phyloP scores from a whole-genome alignment of 2,888 invertebrate genomes.

The Oxyteleia sp. region DNA sequence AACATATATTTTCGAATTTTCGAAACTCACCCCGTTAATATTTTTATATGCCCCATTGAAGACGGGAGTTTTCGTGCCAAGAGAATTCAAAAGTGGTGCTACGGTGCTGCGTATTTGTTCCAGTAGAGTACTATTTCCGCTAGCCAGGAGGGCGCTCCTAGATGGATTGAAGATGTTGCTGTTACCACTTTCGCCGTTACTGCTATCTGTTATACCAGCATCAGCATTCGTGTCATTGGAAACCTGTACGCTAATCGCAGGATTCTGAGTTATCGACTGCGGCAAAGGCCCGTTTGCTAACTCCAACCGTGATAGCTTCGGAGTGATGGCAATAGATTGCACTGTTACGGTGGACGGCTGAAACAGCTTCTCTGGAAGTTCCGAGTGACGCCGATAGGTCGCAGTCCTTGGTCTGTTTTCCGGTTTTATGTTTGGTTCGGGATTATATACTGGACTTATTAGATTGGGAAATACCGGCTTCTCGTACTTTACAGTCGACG shows the following conservation, averaged over 20 bases:
- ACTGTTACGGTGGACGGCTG: slow-evolving; percentile 63
- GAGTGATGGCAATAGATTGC: slow-evolving; percentile 82
- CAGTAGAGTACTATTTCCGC: slow-evolving; percentile 80
- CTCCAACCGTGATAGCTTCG: slow-evolving; percentile 78
- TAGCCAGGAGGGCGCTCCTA: slow-evolving; percentile 79
- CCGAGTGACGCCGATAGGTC: slow-evolving; percentile 84
- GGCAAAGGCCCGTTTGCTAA: slow-evolving; percentile 69
- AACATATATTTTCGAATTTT: too few relatives aligned
- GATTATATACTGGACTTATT: slow-evolving; percentile 23
- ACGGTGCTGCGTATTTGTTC: slow-evolving; percentile 86
- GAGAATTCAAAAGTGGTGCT: slow-evolving; percentile 83
- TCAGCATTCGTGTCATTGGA: slow-evolving; percentile 57
- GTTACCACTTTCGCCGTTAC: slow-evolving; percentile 80
- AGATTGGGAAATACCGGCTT: slow-evolving; percentile 56
- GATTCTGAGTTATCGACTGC: slow-evolving; percentile 81
- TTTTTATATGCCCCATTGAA: slow-evolving; percentile 83
- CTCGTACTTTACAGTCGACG: slow-evolving; percentile 74
- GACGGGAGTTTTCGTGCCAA: slow-evolving; percentile 83
- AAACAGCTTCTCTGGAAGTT: slow-evolving; percentile 73
- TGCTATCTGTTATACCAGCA: slow-evolving; percentile 75
- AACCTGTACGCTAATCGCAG: slow-evolving; percentile 75
- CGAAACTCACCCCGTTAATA: slow-evolving; percentile 82
- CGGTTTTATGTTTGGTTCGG: slow-evolving; percentile 47
- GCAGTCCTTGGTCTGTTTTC: slow-evolving; percentile 84
- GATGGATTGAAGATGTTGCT: slow-evolving; percentile 85